Conservation (phyloP, 2,888 invertebrate species). For the Chrysomela aeneicollis region DNA sequence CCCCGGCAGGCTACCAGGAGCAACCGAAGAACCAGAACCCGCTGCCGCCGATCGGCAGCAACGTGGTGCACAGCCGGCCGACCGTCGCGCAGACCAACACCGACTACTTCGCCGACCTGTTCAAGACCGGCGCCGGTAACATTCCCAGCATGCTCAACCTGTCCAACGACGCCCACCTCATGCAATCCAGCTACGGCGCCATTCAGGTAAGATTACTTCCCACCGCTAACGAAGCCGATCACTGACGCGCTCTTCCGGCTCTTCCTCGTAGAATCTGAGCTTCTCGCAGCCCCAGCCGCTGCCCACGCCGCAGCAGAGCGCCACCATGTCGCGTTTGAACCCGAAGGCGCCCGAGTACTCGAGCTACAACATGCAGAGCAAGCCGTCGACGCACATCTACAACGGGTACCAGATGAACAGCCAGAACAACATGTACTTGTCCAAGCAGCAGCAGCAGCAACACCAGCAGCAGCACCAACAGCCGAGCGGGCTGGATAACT, state of each 20-base stretch:
- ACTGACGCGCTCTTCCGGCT: no score
- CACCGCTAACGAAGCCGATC: no score
- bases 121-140: constrained; percentile 50
- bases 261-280: constrained; percentile 43
- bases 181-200: constrained; percentile 55
- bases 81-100: constrained; percentile 45
- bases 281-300: constrained; percentile 55
- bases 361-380: constrained; percentile 58
- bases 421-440: constrained; percentile 46
- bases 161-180: constrained; percentile 56
- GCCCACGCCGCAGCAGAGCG: constrained; percentile 38
- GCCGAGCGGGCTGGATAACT: constrained; percentile 27
- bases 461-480: constrained; percentile 23
- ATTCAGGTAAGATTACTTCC: constrained; percentile 46
- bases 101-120: constrained; percentile 40
- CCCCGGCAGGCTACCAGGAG: constrained; percentile 49
- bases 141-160: constrained; percentile 61
- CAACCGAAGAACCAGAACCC: constrained; percentile 49
- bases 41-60: constrained; percentile 57
- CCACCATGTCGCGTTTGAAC: constrained; percentile 70
- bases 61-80: constrained; percentile 52
- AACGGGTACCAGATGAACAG: constrained; percentile 48
- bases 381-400: constrained; percentile 45
- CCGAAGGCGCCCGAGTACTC: constrained; percentile 84
- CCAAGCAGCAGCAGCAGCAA: constrained; percentile 33